Base-by-base conservation (phyloP, 2,113 vertebrate species). In the Serilophus lunatus region DNA sequence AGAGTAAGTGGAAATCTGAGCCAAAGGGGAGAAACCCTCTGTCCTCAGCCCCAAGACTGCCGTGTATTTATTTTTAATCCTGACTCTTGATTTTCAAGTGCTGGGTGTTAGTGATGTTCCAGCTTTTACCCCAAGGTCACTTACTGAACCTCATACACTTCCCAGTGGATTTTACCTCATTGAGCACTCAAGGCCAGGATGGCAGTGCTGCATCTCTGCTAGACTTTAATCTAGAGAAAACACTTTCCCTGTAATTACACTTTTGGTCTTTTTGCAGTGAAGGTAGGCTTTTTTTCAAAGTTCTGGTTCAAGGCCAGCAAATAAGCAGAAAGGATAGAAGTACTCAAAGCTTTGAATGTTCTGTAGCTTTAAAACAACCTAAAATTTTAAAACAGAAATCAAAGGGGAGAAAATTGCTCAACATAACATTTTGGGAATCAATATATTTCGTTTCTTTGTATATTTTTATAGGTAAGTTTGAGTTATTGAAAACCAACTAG, bases 321-420 rank as follows among this genome's bases (percentile, higher is more conserved):
- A 50, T 88, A 40, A 56, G 7, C 13, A 56, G 80, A 59, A 78
- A 38, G 63, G 88, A 63, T 0, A 69, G 40, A 60, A 80, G 60
- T 56, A 91, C 88, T 94, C 68, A 65, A 90, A 94, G 69, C 78
- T 53, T 87, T 77, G 72, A 79, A 61, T 83, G 17, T 92, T 91
- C 85, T 76, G 23, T 78, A 36, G 64, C 74, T 90, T 93, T 90
- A 79, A 88, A 87, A 92, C 93, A 95, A 76, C 81, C 35, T 82
- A 18, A 82, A 90, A 87, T 47, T 86, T 61, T 93, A 44, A 60
- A 92, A 90, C 86, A 66, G 36, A 71, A 70, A 60, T 66, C 28
- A 87, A 85, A 78, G 16, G 35, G 36, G 54, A 75, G 38, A 81
- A 42, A 56, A 68, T 36, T 64, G 17, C 57, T 14, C 44, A 29